Base-by-base conservation (phyloP, 2,797 vertebrate genomes). In the Anguilla megastoma region DNA sequence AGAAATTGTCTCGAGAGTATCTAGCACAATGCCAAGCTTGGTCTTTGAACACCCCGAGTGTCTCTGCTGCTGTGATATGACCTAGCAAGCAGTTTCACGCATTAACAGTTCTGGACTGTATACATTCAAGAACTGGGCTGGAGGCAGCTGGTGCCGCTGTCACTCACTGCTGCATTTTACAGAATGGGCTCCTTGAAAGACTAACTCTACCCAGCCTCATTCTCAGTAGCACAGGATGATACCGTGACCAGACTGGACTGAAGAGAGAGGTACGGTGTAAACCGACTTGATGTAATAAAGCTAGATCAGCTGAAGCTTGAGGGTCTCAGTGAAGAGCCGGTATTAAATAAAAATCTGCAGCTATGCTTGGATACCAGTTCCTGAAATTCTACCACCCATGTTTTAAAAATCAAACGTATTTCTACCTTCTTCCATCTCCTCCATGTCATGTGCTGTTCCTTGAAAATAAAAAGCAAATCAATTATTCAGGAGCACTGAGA, bases 401-500 rank as follows among this genome's bases (percentile, higher is more conserved):
- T 86, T 90, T 83, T 87, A 87, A 86, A 87, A 88, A 92, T 91
- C 91, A 90, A 60, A 90, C 86, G 4, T 10, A 88, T 83, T 16
- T 88, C 45, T 69, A 86, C 56, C 89, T 92, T 89, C 89, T 41
- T 80, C 7, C 36, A 71, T 89, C 87, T 54, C 84, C 52, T 88
- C 88, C 89, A 24, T 86, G 89, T 6, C n/a, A n/a, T 58, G 18
- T 36, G 12, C 30, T 30, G 50, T 58, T 48, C 52, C n/a, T 58
- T 27, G 30, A 86, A 79, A 83, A 85, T 69, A 60, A 92, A 93
- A 93, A 89, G 89, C 89, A 91, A 94, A 94, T 94, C 88, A 91
- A 91, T 94, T 92, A 92, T 88, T 90, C 88, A 89, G 89, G 92
- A 93, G 92, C 90, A 85, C 85, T 52, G 69, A 90, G 90, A 94